Conservation (phyloP, 2,113 vertebrate species). For the Nothoprocta pentlandii region DNA sequence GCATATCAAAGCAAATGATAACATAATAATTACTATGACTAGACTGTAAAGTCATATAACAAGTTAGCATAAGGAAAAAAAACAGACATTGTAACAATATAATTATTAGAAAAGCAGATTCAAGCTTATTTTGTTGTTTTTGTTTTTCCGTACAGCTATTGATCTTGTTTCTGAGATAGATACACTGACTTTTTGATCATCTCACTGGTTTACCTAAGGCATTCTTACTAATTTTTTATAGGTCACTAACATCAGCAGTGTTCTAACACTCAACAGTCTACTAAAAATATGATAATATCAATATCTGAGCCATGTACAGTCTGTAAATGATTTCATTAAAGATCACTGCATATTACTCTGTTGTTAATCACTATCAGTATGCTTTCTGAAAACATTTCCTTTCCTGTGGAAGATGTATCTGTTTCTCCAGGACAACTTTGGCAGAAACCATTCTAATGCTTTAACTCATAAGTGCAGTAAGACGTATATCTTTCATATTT, state of each 20-base stretch:
- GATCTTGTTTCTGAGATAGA: background rate
- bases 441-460: background rate
- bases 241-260: background rate
- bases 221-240: background rate
- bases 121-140: background rate
- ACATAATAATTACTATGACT: background rate
- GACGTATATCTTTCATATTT: background rate
- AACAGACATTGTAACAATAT: background rate
- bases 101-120: background rate
- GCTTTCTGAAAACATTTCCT: background rate
- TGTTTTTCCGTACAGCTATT: background rate
- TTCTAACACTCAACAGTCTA: background rate
- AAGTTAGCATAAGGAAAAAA: background rate
- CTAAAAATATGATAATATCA: background rate
- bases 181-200: background rate
- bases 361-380: background rate
- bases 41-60: accelerated
- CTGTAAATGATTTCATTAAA: background rate
- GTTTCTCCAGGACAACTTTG: background rate
- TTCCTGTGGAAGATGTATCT: background rate
- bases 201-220: background rate
- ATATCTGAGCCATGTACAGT: background rate
- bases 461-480: background rate
- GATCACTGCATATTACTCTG: background rate
- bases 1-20: background rate